phyloP scores from a whole-genome alignment of 2,113 vertebrate species.

The Nansenia antarctica region DNA sequence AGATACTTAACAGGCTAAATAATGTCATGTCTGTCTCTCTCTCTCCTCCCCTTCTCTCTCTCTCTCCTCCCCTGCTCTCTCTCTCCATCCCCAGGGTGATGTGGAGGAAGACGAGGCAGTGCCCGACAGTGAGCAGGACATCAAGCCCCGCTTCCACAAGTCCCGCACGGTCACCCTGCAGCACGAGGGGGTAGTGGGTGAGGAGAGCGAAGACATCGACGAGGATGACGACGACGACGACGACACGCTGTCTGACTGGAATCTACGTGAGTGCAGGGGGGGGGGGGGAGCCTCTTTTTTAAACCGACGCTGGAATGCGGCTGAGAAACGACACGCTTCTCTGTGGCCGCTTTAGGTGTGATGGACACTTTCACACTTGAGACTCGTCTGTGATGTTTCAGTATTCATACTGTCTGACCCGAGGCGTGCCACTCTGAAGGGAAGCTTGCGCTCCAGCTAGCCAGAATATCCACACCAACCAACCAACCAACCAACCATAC shows the following conservation, averaged over 20 bases:
- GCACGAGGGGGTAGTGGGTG: conserved; percentile 86
- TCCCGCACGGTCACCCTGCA: conserved; percentile 92
- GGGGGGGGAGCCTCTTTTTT: too few relatives aligned
- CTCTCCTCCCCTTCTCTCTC: background rate
- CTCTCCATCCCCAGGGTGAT: conserved; percentile 81
- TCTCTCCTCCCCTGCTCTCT: background rate
- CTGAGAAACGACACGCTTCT: too few relatives aligned
- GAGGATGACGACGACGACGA: conserved; percentile 90
- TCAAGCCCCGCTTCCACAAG: conserved; percentile 95
- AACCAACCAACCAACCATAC: too few relatives aligned
- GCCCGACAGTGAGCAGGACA: conserved; percentile 94
- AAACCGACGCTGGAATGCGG: too few relatives aligned
- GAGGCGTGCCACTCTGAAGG: too few relatives aligned
- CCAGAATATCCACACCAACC: too few relatives aligned
- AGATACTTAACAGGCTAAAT: too few relatives aligned
- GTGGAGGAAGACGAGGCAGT: conserved; percentile 92
- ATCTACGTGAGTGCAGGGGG: conserved; percentile 90
- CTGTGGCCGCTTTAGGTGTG: conserved; percentile 35
- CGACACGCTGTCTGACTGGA: conserved; percentile 90
- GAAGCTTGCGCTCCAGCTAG: too few relatives aligned
- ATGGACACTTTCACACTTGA: conserved; percentile 63
- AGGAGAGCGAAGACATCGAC: conserved; percentile 83
- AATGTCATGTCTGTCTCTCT: background rate
- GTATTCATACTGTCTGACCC: conserved; percentile 62
- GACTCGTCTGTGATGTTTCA: conserved; percentile 57